phyloP scores from a whole-genome alignment of 2,888 invertebrate genomes.

The Melanostoma mellinum region DNA sequence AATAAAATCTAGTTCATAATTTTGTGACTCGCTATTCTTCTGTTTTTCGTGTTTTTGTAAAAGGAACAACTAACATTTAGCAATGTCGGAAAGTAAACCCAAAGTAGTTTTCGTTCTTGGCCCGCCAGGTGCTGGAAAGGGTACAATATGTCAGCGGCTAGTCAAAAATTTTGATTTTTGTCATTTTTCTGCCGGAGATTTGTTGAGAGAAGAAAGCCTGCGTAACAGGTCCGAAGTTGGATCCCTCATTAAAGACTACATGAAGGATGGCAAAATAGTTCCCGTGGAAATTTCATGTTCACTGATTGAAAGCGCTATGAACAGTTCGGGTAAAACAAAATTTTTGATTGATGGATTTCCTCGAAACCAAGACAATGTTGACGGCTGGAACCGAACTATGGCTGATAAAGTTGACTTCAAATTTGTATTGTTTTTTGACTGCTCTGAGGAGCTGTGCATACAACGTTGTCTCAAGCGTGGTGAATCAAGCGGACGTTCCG shows the following conservation, averaged over 20 bases:
- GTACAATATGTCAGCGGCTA: constrained; percentile 96
- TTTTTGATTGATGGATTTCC: constrained; percentile 99
- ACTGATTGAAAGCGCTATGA: constrained; percentile 90
- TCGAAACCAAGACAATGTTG: constrained; percentile 96
- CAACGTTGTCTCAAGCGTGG: constrained; percentile 93
- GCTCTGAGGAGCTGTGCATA: constrained; percentile 91
- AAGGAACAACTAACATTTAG: not conserved
- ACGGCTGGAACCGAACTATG: constrained; percentile 96
- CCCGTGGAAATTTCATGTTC: constrained; percentile 99
- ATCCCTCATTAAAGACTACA: constrained; percentile 95
- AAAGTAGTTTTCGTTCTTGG: constrained; percentile 98
- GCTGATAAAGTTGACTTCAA: constrained; percentile 91
- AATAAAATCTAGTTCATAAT: too few species aligned
- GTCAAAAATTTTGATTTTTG: constrained; percentile 91
- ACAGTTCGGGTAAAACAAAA: constrained; percentile 85
- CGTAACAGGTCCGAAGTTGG: constrained; percentile 93
- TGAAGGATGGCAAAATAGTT: constrained; percentile 96
- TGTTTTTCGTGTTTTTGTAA: too few species aligned
- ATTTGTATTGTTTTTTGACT: constrained; percentile 96
- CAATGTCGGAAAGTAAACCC: constrained; percentile 81
- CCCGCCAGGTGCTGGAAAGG: constrained; percentile 97
- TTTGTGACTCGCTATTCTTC: too few species aligned
- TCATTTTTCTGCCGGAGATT: constrained; percentile 95
- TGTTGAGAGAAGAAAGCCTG: constrained; percentile 94
- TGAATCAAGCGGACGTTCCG: constrained; percentile 93